These are phyloP conservation scores for Falcaria lacertinaria DNA, from an alignment of 2,888 invertebrate genomes.

Conservation along the genomic window DNA sequence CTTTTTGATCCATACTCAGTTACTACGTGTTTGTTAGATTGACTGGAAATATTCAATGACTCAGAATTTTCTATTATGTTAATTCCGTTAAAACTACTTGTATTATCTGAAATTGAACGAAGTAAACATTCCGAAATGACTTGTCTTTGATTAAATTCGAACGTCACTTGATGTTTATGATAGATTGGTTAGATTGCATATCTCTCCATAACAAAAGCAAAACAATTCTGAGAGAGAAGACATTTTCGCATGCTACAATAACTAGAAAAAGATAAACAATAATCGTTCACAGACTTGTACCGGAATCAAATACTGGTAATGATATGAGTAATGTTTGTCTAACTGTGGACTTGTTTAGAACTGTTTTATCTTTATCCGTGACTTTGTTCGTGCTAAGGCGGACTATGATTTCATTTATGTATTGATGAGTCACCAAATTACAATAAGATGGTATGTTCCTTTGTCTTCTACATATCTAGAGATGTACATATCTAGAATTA, in stretches of 20 bases:
- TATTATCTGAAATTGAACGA: slow-evolving; percentile 5
- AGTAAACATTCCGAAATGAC: neutral
- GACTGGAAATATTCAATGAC: no score
- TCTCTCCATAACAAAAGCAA: neutral
- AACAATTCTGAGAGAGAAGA: slow-evolving; percentile 4
- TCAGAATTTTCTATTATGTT: no score
- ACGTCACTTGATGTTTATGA: neutral
- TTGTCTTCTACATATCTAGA: no score
- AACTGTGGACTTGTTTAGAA: neutral
- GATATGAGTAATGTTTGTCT: neutral
- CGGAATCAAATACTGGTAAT: neutral
- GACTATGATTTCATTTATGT: no score
- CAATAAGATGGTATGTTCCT: no score
- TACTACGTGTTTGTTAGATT: no score
- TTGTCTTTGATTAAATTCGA: neutral
- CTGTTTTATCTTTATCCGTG: neutral
- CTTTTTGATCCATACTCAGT: no score
- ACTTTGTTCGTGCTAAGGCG: neutral
- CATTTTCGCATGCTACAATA: slow-evolving; percentile 24
- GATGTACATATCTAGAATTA: no score
- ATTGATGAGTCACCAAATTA: no score
- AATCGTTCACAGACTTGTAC: slow-evolving; percentile 15
- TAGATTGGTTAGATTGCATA: neutral
- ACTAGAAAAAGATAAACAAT: slow-evolving; percentile 26
- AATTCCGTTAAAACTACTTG: no score